Percentiles rank a stretch among this genome's conserved stretches.
Evolutionary conservation across 2,113 vertebrate species (phyloP).

Genomic region (Saguinus midas): DNA sequence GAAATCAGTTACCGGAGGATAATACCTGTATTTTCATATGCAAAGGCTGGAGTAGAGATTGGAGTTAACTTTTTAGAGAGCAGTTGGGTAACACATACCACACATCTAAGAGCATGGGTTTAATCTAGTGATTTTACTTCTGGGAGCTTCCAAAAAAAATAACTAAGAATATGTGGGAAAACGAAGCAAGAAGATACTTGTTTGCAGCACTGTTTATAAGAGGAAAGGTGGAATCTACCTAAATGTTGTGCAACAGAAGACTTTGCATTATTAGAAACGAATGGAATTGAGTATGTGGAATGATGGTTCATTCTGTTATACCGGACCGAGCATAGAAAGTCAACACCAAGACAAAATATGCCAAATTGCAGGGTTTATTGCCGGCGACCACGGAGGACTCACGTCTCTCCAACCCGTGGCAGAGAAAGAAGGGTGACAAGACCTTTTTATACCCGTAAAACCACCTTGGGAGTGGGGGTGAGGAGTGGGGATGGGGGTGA

Average conservation of each 20-base stretch:
- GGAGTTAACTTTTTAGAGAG: background rate
- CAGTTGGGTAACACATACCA: background rate
- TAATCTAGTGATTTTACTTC: background rate
- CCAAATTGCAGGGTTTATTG: too few species aligned
- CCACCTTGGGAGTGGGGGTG: too few species aligned
- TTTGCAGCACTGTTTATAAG: background rate
- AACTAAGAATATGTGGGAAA: background rate
- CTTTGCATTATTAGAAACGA: background rate
- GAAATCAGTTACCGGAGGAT: background rate
- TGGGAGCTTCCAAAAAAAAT: background rate
- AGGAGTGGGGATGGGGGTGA: too few species aligned
- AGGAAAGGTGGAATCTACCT: conserved; percentile 10
- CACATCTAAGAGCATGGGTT: background rate
- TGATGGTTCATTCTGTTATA: background rate
- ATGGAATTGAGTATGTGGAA: background rate
- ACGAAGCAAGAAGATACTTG: background rate
- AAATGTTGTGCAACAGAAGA: background rate
- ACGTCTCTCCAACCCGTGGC: too few species aligned
- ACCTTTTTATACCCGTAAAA: too few species aligned
- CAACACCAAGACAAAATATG: too few species aligned
- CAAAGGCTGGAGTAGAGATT: background rate
- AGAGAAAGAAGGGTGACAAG: too few species aligned
- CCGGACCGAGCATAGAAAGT: too few species aligned
- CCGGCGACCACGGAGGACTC: too few species aligned
- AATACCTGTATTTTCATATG: background rate